Base-by-base conservation (phyloP, 2,113 vertebrate species). In the Pogonocichla stellata region DNA sequence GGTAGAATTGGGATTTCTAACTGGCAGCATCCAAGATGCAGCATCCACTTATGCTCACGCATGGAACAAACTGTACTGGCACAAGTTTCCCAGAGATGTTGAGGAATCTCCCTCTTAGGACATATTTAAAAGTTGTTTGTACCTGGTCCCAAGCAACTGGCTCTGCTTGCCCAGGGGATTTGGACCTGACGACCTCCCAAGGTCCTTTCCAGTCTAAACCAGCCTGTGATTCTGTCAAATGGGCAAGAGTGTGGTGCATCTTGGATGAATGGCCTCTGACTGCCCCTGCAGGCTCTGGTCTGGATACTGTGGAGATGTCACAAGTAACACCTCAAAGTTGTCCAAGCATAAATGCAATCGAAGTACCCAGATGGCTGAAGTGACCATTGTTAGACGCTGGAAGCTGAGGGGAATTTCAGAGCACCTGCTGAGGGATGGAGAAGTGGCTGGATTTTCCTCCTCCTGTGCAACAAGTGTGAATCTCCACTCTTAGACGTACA, bases 261-360 rank as follows among this genome's bases (percentile, higher is more conserved):
- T 12, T 60, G 72, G 75, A 66, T 47, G 6, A 73, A 62, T 1
- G 5, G 42, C 17, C 53, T 75, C 24, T 51, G 20, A 62, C 14
- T 64, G 48, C 12, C 60, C 50, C 67, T 53, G 58, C 57, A 79
- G 80, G 28, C 73, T 65, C 61, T 45, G 28, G 1, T 31, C 40
- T 87, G 78, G 73, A 29, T 57, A 29, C 18, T 22, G 15, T 53
- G 23, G 31, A 74, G 31, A 45, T 43, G 66, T 62, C 56, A 87
- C 38, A 92, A 84, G 8, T 40, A 67, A 72, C 31, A 79, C 9
- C 45, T 84, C 51, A 19, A 72, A 86, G 36, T 0, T 57, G 10
- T 38, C 14, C 17, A 3, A 62, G 19, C 42, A 2, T 56, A 81
- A 75, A 84, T 6, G 5, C 19, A 81, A 67, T 20, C 0, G 0